Evolutionary conservation across 2,113 vertebrate genomes (phyloP).

Genomic region (Microcebus tavaratra): DNA sequence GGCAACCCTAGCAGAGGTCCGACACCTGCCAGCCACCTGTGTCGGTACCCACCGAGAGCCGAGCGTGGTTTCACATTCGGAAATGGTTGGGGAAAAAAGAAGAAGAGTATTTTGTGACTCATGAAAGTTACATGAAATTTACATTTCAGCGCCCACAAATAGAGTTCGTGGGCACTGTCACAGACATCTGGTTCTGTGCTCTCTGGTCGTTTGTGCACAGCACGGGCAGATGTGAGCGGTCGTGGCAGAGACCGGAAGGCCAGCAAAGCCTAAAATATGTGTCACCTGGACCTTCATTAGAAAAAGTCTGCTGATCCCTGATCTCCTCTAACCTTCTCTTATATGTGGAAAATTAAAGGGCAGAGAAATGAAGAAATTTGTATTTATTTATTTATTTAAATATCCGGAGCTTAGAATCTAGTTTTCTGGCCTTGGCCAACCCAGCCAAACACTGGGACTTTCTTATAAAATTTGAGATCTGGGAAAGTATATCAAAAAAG

Average conservation of each 20-base stretch:
- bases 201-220: background rate
- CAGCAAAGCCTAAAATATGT: background rate
- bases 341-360: background rate
- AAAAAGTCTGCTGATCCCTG: background rate
- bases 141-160: background rate
- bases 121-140: constrained; percentile 17
- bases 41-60: background rate
- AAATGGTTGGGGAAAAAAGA: background rate
- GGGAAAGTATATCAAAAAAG: background rate
- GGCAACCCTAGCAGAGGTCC: background rate
- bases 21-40: background rate
- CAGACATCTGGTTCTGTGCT: background rate
- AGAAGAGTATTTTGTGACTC: background rate
- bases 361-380: background rate
- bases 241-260: background rate
- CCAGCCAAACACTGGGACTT: background rate
- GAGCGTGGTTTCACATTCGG: background rate
- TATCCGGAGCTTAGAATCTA: background rate
- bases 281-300: background rate
- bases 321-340: constrained; percentile 8
- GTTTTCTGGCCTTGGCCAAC: background rate
- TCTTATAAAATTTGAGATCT: background rate
- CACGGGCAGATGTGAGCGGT: background rate
- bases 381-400: background rate
- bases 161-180: background rate